Percentiles rank a stretch among this genome's conserved stretches.
Conservation (phyloP, 2,797 vertebrate genomes). For the Prunella strophiata region DNA sequence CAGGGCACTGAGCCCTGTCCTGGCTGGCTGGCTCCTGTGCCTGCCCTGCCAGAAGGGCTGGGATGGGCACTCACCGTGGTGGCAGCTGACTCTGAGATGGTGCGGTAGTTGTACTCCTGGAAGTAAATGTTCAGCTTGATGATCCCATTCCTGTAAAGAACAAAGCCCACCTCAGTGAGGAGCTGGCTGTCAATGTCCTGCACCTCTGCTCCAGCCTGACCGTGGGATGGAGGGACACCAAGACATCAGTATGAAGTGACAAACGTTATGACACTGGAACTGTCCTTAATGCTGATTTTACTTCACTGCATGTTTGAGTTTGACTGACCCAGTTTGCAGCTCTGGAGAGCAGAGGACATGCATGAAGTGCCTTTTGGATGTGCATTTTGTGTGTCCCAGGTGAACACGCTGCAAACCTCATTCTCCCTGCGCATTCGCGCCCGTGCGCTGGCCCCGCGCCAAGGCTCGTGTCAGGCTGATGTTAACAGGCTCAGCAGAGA, state of each 20-base stretch:
- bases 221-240: fast-evolving
- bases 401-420: fast-evolving
- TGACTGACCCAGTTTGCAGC: background rate
- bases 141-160: constrained; percentile 69
- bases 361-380: background rate
- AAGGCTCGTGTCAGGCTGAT: background rate
- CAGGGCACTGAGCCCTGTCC: background rate
- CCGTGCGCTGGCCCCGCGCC: background rate
- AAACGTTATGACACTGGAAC: background rate
- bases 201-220: background rate
- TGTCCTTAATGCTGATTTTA: background rate
- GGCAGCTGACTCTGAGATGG: constrained; percentile 73
- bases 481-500: background rate
- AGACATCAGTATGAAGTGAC: background rate
- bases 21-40: background rate
- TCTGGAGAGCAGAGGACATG: background rate
- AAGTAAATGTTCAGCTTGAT: constrained; percentile 85
- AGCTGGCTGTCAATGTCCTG: fast-evolving
- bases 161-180: background rate
- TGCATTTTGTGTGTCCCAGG: background rate
- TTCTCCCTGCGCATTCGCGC: background rate
- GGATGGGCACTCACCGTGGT: constrained; percentile 74
- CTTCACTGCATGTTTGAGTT: too few species aligned
- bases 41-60: background rate
- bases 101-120: constrained; percentile 84